phyloP scores from a whole-genome alignment of 2,888 invertebrate genomes.

The Philonicus albiceps region DNA sequence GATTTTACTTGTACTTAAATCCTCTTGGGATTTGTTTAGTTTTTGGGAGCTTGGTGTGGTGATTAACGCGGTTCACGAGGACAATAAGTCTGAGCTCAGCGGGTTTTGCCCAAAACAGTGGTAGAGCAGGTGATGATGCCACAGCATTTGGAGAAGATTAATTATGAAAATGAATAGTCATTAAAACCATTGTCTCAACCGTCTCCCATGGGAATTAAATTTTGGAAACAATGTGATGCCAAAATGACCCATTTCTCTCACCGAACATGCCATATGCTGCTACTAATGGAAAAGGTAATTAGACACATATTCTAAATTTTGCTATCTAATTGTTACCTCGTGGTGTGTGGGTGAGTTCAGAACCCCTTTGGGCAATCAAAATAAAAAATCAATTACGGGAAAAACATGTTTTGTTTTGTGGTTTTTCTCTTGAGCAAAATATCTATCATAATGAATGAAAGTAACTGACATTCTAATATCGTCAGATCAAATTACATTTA shows the following conservation, averaged over 20 bases:
- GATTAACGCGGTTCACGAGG: background rate
- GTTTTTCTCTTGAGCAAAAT: background rate
- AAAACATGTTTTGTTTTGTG: background rate
- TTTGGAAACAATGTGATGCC: background rate
- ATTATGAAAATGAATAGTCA: background rate
- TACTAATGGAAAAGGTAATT: background rate
- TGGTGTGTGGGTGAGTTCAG: background rate
- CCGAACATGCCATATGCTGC: background rate
- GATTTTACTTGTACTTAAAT: background rate
- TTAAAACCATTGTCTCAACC: background rate
- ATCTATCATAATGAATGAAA: too few relatives aligned
- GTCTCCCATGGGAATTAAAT: background rate
- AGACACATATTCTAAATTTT: background rate
- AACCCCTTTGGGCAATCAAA: background rate
- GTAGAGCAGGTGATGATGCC: background rate
- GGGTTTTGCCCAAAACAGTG: background rate
- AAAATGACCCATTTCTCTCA: background rate
- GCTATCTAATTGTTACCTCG: background rate
- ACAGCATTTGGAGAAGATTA: background rate
- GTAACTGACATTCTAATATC: too few relatives aligned
- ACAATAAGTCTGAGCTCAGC: background rate
- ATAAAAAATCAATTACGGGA: background rate
- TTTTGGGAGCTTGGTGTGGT: background rate
- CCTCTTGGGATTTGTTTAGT: background rate
- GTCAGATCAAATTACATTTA: too few relatives aligned